Conservation (phyloP, 2,113 vertebrate genomes). For the Pangasianodon gigas region DNA sequence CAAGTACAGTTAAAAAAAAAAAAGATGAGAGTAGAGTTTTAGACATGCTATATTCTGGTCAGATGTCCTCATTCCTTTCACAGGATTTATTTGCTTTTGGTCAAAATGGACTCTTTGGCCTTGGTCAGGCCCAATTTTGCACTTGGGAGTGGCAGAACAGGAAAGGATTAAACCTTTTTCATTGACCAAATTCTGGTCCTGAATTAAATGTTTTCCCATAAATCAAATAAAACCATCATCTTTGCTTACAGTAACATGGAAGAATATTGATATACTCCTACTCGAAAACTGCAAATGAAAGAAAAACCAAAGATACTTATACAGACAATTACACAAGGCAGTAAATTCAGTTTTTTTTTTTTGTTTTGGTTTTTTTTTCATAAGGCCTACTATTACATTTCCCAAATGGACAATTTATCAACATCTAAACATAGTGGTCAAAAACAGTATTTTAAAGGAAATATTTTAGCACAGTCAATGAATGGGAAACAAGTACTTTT, state of each 20-base stretch:
- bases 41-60: constrained; percentile 53
- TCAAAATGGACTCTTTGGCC: constrained; percentile 68
- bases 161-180: constrained; percentile 71
- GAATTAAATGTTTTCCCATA: constrained; percentile 73
- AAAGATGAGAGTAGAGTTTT: constrained; percentile 39
- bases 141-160: constrained; percentile 61
- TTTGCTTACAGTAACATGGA: constrained; percentile 70
- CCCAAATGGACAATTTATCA: constrained; percentile 63
- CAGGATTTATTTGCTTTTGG: constrained; percentile 73
- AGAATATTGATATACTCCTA: constrained; percentile 60
- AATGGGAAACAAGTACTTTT: not conserved
- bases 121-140: constrained; percentile 65
- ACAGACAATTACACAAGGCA: constrained; percentile 58
- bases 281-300: constrained; percentile 56
- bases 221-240: constrained; percentile 69
- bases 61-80: constrained; percentile 64
- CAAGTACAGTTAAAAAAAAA: not conserved
- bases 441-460: constrained; percentile 53
- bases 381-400: constrained; percentile 60
- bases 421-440: constrained; percentile 62
- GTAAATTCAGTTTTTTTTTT: constrained; percentile 52
- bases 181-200: constrained; percentile 76
- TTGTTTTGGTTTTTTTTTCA: constrained; percentile 65
- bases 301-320: constrained; percentile 59
- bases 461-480: constrained; percentile 22